These are phyloP conservation scores for Leucosticte australis DNA, from an alignment of 2,113 vertebrate genomes.

Conservation along the genomic window DNA sequence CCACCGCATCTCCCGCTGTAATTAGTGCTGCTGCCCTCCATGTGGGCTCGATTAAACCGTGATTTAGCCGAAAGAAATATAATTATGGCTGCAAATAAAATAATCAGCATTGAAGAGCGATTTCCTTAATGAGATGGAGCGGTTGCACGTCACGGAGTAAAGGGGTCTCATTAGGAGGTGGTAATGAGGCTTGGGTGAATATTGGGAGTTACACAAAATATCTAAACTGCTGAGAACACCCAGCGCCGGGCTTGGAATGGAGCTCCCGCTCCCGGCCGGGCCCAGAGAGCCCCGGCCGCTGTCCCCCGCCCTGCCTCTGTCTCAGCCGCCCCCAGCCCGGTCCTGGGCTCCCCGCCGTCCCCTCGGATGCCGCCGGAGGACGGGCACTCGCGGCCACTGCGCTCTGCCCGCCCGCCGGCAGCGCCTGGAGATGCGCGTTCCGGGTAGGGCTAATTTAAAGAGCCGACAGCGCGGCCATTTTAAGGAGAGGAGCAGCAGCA, in stretches of 20 bases:
- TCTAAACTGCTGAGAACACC: constrained; percentile 32
- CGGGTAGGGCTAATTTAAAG: neutral
- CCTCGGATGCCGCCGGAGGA: neutral
- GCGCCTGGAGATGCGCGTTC: neutral
- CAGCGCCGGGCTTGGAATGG: neutral
- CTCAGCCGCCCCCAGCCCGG: too few species aligned
- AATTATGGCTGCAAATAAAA: constrained; percentile 99
- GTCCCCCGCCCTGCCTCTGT: too few species aligned
- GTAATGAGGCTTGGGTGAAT: constrained; percentile 95
- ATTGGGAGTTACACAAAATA: constrained; percentile 69
- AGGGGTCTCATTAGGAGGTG: constrained; percentile 94
- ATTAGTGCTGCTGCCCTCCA: constrained; percentile 96
- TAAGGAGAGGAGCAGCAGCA: neutral
- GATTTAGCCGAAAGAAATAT: constrained; percentile 99
- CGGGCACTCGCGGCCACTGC: too few species aligned
- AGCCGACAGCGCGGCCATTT: neutral
- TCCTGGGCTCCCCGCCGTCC: too few species aligned
- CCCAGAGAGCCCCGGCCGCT: neutral
- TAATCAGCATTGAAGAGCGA: constrained; percentile 99
- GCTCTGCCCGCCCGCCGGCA: neutral
- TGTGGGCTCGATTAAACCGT: constrained; percentile 98
- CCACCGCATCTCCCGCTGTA: constrained; percentile 90
- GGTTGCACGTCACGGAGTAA: constrained; percentile 95
- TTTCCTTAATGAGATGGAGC: constrained; percentile 99
- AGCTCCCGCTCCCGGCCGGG: neutral